phyloP scores from a whole-genome alignment of 2,888 invertebrate genomes.

The Nomada fucata region DNA sequence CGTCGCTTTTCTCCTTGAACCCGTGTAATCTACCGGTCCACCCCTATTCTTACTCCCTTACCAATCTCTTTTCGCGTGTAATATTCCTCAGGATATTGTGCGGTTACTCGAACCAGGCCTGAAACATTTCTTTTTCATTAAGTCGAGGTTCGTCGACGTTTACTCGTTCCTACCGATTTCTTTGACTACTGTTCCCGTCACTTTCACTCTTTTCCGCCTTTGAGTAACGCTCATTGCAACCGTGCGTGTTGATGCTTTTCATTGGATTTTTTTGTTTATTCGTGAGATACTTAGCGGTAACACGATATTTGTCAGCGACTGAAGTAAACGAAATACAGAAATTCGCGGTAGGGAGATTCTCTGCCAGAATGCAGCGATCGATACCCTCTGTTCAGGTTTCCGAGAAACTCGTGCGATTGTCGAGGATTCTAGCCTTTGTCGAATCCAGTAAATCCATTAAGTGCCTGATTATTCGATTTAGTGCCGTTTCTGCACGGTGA shows the following conservation, averaged over 20 bases:
- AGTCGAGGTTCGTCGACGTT: conserved; percentile 15
- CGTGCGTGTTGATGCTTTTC: too few relatives aligned
- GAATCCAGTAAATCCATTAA: background rate
- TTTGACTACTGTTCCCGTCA: background rate
- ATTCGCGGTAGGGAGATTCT: background rate
- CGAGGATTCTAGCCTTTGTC: background rate
- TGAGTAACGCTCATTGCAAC: background rate
- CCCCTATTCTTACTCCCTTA: background rate
- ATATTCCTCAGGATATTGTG: background rate
- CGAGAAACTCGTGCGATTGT: background rate
- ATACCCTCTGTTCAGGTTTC: background rate
- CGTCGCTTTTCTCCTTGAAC: background rate
- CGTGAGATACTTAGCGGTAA: too few relatives aligned
- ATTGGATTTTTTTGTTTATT: background rate
- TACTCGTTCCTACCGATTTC: background rate
- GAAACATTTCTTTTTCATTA: conserved; percentile 24
- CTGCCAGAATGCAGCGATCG: background rate
- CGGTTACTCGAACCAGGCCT: background rate
- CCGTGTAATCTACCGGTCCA: background rate
- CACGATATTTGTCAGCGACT: background rate
- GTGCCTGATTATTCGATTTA: too few relatives aligned
- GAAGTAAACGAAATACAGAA: background rate
- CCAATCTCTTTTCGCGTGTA: conserved; percentile 3
- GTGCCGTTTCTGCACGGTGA: background rate
- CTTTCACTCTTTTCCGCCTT: background rate